A percentile compares a stretch with the other conserved stretches of the same genome.
Conservation (phyloP, 2,113 vertebrate species). For the Percopsis transmontana region DNA sequence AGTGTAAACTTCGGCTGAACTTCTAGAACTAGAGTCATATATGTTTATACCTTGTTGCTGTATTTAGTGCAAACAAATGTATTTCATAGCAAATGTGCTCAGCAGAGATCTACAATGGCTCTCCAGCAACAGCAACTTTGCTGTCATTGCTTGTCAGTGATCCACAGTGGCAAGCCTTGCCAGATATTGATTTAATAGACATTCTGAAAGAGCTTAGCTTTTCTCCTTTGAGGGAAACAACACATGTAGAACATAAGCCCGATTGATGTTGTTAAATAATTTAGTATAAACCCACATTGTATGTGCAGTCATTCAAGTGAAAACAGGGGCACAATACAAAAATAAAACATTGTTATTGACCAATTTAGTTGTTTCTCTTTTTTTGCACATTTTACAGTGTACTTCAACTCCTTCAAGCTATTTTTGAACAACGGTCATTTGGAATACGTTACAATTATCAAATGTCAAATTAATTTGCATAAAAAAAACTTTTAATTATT, state of each 20-base stretch:
- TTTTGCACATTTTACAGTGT: slow-evolving; percentile 8
- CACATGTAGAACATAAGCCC: slow-evolving; percentile 67
- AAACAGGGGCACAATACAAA: slow-evolving; percentile 25
- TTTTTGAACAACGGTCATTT: neutral
- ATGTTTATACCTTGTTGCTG: neutral
- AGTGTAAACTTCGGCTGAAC: slow-evolving; percentile 32
- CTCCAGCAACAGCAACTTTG: slow-evolving; percentile 14
- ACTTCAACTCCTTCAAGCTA: neutral
- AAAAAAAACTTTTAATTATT: neutral
- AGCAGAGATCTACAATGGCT: neutral
- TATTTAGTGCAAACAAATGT: neutral
- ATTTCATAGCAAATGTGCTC: neutral
- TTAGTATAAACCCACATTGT: slow-evolving; percentile 52
- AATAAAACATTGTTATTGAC: slow-evolving; percentile 33
- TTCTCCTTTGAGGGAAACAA: slow-evolving; percentile 59
- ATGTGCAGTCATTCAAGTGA: slow-evolving; percentile 55
- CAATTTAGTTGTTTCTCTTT: slow-evolving; percentile 19
- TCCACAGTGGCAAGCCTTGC: slow-evolving; percentile 47
- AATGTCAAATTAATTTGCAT: neutral
- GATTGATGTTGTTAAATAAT: slow-evolving; percentile 70
- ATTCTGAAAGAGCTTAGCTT: slow-evolving; percentile 45
- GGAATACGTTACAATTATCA: neutral
- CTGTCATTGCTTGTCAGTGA: slow-evolving; percentile 44
- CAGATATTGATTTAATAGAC: slow-evolving; percentile 58
- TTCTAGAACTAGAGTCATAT: neutral